phyloP scores from a whole-genome alignment of 2,797 vertebrate species.

The Staurois parvus region DNA sequence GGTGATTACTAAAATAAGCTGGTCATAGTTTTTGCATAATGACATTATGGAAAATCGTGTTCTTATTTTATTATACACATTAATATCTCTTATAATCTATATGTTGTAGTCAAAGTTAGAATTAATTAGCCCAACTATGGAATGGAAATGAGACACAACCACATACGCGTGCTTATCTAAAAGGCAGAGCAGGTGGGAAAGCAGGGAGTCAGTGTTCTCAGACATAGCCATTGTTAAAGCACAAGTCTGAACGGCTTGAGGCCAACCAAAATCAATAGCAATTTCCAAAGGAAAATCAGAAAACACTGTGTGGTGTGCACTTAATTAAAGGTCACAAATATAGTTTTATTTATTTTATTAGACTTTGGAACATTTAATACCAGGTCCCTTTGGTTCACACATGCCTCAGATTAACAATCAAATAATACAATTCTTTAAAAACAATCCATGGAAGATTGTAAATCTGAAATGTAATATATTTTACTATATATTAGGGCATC shows the following conservation, averaged over 20 bases:
- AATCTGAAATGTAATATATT: background rate
- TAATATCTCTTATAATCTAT: background rate
- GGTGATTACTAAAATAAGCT: background rate
- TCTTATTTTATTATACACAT: background rate
- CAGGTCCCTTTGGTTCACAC: conserved; percentile 16
- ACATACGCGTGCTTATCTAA: conserved; percentile 7
- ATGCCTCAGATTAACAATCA: conserved; percentile 8
- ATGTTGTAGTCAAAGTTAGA: background rate
- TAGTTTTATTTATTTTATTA: conserved; percentile 35
- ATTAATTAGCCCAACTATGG: background rate
- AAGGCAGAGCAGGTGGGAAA: conserved; percentile 27
- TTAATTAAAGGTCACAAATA: conserved; percentile 52
- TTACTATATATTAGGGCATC: background rate
- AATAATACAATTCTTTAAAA: background rate
- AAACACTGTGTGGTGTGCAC: conserved; percentile 27
- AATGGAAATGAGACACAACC: conserved; percentile 11
- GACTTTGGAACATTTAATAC: conserved; percentile 12
- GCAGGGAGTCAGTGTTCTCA: conserved; percentile 11
- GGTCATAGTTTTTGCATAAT: background rate
- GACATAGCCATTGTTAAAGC: conserved; percentile 35
- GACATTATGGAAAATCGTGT: background rate
- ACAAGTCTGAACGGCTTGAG: conserved; percentile 51
- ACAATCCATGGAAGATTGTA: background rate
- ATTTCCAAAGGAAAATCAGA: conserved; percentile 56
- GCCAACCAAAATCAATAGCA: conserved; percentile 57